phyloP scores from a whole-genome alignment of 2,797 vertebrate genomes.

The Rhinichthys osculus region DNA sequence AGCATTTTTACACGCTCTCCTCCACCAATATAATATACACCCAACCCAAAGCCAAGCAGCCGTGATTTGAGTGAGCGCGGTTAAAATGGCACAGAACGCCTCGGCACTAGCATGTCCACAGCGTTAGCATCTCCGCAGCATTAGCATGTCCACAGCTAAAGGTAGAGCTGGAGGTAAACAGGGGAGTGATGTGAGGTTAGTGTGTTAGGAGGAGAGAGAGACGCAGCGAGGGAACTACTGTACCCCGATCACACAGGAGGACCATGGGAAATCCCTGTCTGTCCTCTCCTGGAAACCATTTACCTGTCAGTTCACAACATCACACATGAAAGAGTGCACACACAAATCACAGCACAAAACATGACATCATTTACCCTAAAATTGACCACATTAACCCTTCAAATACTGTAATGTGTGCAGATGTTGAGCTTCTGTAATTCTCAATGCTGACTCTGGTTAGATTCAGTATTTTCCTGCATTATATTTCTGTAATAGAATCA shows the following conservation, averaged over 20 bases:
- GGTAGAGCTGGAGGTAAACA: background rate
- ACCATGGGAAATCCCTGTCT: constrained; percentile 74
- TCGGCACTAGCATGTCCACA: constrained; percentile 31
- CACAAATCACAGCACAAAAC: background rate
- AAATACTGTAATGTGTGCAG: background rate
- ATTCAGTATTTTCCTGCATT: background rate
- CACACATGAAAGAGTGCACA: constrained; percentile 45
- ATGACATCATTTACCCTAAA: background rate
- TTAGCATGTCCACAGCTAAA: constrained; percentile 2
- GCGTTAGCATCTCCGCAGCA: background rate
- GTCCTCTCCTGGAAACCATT: constrained; percentile 86
- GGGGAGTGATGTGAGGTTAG: constrained; percentile 66
- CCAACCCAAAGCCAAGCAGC: constrained; percentile 66
- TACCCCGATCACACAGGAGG: constrained; percentile 86
- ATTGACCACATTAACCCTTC: background rate
- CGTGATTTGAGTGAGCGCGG: constrained; percentile 11
- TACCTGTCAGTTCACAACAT: constrained; percentile 84
- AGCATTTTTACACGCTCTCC: background rate
- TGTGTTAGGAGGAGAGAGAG: constrained; percentile 57
- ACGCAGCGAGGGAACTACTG: constrained; percentile 74
- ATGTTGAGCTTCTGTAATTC: background rate
- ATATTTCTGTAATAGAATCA: background rate
- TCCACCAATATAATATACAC: constrained; percentile 57
- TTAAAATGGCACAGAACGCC: constrained; percentile 16
- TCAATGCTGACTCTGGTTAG: background rate